Base-by-base conservation (phyloP, 53 echinoderm and acorn worm species). In the Luidia sarsii region DNA sequence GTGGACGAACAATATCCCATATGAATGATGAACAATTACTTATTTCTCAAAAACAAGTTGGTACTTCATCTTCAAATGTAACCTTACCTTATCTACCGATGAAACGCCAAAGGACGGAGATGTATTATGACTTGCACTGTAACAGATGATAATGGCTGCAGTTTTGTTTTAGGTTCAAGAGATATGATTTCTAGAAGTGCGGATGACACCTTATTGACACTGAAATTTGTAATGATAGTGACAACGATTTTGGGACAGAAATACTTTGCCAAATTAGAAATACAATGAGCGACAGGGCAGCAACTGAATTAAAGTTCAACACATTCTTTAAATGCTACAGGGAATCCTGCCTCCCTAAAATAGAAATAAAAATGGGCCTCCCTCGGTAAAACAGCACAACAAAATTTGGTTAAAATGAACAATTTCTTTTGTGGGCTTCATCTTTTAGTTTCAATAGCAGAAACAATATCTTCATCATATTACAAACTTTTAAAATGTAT, bases 121-220 rank as follows among this genome's bases (percentile, higher is more conserved):
- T 36, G 39, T 54, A 3, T 72, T 34, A 77, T 77, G 77, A 77
- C 77, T 7, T 77, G 60, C 39, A 60, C 77, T 1, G 45, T 77
- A 3, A 60, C 77, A 33, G 60, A 77, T 45, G 48, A 54, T 19
- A 37, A 77, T 31, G 27, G 43, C n/a, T 21, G 57, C 11, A 52
- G 20, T 4, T 62, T 77, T 59, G 55, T 83, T 9, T 32, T 83
- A 23, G 54, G 71, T 20, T 57, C 72, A 49, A 37, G 84, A 60
- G 57, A 71, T 46, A 83, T 83, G 71, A 48, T 62, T 38, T 83
- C 71, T 0, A 57, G 57, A 48, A 35, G 53, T 41, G 55, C 71
- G 0, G 43, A 73, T 3, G 57, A 83, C 48, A 83, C 84, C 20
- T 29, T 50, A 10, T 19, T 30, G 16, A 82, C 68, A 15, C 28